phyloP scores from a whole-genome alignment of 2,113 vertebrate genomes.

The Ptilonorhynchus violaceus region DNA sequence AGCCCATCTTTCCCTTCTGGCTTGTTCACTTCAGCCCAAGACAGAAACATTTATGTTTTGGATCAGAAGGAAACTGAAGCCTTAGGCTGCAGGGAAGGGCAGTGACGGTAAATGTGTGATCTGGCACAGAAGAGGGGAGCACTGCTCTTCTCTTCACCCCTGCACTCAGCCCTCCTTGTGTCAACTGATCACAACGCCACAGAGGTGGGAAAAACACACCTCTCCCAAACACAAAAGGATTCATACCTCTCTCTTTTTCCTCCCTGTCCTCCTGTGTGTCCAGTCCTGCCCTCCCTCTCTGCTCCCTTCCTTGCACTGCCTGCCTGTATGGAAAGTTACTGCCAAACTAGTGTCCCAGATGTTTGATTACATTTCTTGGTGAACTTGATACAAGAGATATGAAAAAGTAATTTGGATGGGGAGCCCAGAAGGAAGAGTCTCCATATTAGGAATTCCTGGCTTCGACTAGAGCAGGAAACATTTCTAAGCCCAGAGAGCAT shows the following conservation, averaged over 20 bases:
- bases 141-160: neutral
- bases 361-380: neutral
- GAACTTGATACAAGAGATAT: neutral
- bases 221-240: neutral
- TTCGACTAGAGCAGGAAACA: neutral
- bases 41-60: neutral
- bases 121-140: neutral
- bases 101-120: neutral
- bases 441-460: neutral
- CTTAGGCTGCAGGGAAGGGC: neutral
- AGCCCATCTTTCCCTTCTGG: neutral
- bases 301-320: neutral
- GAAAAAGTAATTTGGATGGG: neutral
- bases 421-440: conserved; percentile 7
- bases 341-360: neutral
- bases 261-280: neutral
- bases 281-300: neutral
- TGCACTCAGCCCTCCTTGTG: neutral
- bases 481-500: neutral
- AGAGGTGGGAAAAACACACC: neutral
- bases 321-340: neutral
- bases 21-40: neutral
- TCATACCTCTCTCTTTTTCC: neutral
- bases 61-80: neutral
- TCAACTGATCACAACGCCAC: neutral